Base-by-base conservation (phyloP, 2,113 vertebrate genomes). In the Mesitornis unicolor region DNA sequence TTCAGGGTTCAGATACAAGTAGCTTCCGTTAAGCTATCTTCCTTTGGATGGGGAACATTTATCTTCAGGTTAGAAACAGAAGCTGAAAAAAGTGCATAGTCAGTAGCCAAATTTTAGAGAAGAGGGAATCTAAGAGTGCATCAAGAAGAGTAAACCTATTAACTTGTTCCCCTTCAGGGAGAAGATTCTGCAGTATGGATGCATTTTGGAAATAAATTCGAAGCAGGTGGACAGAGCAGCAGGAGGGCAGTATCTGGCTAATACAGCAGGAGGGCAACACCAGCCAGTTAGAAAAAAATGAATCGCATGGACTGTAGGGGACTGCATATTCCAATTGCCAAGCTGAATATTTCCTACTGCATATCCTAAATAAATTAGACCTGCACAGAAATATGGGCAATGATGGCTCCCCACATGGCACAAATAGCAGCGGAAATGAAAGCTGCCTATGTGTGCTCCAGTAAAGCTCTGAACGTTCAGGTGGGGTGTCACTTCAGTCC, bases 161-260 rank as follows among this genome's bases (percentile, higher is more conserved):
- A 95, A 96, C 85, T 96, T 71, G 13, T 76, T 95, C 76, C 95
- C 96, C 95, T 97, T 96, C 16, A 81, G 92, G 94, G 92, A 87
- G 29, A 73, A 88, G 97, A 75, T 91, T 74, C 87, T 97, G 70
- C 84, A 94, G 91, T 33, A 93, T 57, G 33, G 54, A 95, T 91
- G 68, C 67, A 76, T 97, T 97, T 97, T 97, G 97, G 96, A 97
- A 97, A 95, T 97, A 96, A 97, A 97, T 97, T 95, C 9, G 45
- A 93, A 97, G 95, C 97, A 98, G 97, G 98, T 98, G 98, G 97
- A 97, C 96, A 94, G 91, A 98, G 77, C 96, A 96, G 96, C 93
- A 96, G 97, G 96, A 94, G 93, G 83, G 84, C 16, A 59, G 71
- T 75, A 96, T 87, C 57, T 67, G 93, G 87, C 91, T 76, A 60